Evolutionary conservation across 2,113 vertebrate species (phyloP), one percentile per base, ranked within the genome.

Genomic region (Podiceps cristatus): DNA sequence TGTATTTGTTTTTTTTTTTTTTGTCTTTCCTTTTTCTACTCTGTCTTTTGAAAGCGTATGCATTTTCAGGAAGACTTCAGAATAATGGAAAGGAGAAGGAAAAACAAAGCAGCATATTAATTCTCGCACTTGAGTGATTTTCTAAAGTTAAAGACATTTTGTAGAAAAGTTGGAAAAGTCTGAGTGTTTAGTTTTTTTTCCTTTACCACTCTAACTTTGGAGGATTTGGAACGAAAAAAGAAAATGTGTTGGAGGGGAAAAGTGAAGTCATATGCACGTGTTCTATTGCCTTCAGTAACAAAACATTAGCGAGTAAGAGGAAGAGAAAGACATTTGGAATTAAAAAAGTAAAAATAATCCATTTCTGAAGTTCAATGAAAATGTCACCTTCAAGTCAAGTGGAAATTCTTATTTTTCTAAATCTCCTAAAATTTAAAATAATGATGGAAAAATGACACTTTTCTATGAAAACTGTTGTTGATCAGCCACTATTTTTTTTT

Each of bases 231-330:
- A 94, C 86, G 4, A 94, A 95, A 97, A 97, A 97, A 96, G 95
- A 96, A 95, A 95, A 84, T 97, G 96, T 97, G 95, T 96, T 96
- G 95, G 95, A 95, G 90, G 87, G 83, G 88, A 89, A 77, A 88
- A 93, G 56, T 7, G 8, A 92, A 92, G 63, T 97, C 92, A 45
- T 94, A 88, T 75, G 95, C 96, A 97, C 95, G 95, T 96, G 96
- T 96, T 97, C 97, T 95, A 60, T 81, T 97, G 96, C 94, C 59
- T 97, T 96, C 86, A 78, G 29, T 93, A 95, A 89, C 79, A 96
- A 96, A 93, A 95, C 92, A 90, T 75, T 86, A 84, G 52, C 19
- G n/a, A 97, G 87, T 91, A 95, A 69, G 58, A 88, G 47, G 28
- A 83, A 90, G 73, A 69, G 37, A 88, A 74, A 84, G 83, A 93